A percentile compares a stretch with the other conserved stretches of the same genome.
Conservation (phyloP, 2,797 vertebrate genomes). For the Silurus lanzhouensis region DNA sequence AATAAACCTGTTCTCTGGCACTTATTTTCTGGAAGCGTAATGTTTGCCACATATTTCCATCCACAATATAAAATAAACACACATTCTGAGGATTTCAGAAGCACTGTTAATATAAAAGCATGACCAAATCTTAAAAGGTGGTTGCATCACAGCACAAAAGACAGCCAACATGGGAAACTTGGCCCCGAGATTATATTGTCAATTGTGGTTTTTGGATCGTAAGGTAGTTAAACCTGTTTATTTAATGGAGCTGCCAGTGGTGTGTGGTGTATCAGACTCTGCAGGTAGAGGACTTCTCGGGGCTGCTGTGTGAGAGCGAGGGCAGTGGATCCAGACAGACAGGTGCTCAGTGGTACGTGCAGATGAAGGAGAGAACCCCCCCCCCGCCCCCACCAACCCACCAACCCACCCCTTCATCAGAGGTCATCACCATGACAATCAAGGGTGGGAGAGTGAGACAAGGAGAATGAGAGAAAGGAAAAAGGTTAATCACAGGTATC, state of each 20-base stretch:
- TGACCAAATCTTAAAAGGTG: constrained; percentile 14
- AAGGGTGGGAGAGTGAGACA: constrained; percentile 58
- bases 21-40: constrained; percentile 9
- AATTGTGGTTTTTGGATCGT: constrained; percentile 13
- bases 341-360: constrained; percentile 40
- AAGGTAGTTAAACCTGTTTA: constrained; percentile 2
- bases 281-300: constrained; percentile 1
- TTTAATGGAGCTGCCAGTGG: neutral
- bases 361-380: constrained; percentile 32
- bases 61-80: constrained; percentile 29
- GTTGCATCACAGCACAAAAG: constrained; percentile 36
- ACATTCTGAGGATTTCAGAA: neutral
- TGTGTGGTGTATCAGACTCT: neutral
- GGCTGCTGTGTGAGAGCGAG: constrained; percentile 5
- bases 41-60: constrained; percentile 7
- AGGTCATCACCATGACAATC: constrained; percentile 61
- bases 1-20: constrained; percentile 4
- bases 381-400: fast-evolving
- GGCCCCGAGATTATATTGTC: neutral
- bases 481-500: neutral
- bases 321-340: constrained; percentile 50
- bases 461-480: neutral
- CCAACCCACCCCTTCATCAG: constrained; percentile 25
- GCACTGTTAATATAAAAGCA: neutral
- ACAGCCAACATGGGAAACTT: constrained; percentile 7